A percentile compares a stretch with the other conserved stretches of the same genome.
phyloP scores from a whole-genome alignment of 2,888 invertebrate genomes.

The Macaria notata region DNA sequence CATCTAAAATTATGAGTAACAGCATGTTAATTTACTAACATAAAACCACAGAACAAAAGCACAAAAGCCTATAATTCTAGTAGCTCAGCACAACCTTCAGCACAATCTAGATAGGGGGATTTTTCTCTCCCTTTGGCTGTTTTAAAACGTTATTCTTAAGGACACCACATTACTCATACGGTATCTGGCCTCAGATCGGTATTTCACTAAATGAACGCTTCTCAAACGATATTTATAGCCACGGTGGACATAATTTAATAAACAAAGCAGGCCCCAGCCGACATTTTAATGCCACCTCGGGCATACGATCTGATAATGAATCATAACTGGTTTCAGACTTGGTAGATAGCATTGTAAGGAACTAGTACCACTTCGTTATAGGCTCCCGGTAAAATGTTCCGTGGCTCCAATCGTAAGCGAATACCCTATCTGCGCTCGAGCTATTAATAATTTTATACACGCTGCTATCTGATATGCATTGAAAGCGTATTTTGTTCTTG shows the following conservation, averaged over 20 bases:
- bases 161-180: constrained; percentile 72
- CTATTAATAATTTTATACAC: constrained; percentile 73
- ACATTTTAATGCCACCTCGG: constrained; percentile 75
- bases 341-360: constrained; percentile 78
- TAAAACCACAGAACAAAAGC: constrained; percentile 27
- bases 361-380: constrained; percentile 75
- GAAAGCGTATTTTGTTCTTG: constrained; percentile 47
- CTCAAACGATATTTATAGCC: constrained; percentile 72
- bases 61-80: constrained; percentile 25
- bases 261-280: constrained; percentile 70
- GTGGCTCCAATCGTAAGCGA: constrained; percentile 61
- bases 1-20: constrained; percentile 8
- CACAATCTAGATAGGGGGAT: constrained; percentile 59
- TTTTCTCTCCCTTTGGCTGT: constrained; percentile 56
- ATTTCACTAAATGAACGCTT: constrained; percentile 79
- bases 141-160: constrained; percentile 65
- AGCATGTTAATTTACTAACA: constrained; percentile 15
- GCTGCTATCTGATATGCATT: constrained; percentile 65
- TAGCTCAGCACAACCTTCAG: constrained; percentile 39
- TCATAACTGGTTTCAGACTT: constrained; percentile 75
- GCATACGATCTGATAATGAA: constrained; percentile 77
- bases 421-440: constrained; percentile 63
- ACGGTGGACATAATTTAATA: constrained; percentile 80
- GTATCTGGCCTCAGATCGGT: constrained; percentile 74
- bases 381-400: constrained; percentile 69